Percentiles rank a stretch among this genome's conserved stretches.
Evolutionary conservation across 2,888 invertebrate species (phyloP).

Genomic region (Hyposoter dolosus): DNA sequence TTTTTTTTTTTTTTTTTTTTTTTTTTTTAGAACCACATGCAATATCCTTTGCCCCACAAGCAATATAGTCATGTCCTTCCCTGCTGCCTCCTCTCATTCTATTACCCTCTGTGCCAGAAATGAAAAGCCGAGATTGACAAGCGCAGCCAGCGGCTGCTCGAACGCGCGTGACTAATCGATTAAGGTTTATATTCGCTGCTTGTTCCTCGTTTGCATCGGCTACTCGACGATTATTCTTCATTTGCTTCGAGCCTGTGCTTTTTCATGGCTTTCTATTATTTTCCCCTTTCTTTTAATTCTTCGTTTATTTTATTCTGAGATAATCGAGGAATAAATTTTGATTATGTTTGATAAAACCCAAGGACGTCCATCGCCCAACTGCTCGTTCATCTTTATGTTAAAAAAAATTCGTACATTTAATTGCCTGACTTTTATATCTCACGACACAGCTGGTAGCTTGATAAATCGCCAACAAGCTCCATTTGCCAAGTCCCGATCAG

Average conservation of each 20-base stretch:
- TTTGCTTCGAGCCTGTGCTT: slow-evolving; percentile 33
- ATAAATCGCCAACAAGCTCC: not conserved
- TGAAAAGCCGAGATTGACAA: slow-evolving; percentile 65
- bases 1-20: not conserved
- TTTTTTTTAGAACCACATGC: slow-evolving; percentile 19
- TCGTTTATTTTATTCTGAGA: not conserved
- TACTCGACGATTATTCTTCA: slow-evolving; percentile 51
- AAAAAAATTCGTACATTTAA: not conserved
- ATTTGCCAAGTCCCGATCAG: not conserved
- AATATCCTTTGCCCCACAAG: slow-evolving; percentile 17
- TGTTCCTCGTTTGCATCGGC: slow-evolving; percentile 58
- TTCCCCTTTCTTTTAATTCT: not conserved
- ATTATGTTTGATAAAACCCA: not conserved
- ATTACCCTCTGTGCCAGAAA: slow-evolving; percentile 52
- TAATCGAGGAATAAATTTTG: not conserved
- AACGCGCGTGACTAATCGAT: slow-evolving; percentile 73
- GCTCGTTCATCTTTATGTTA: not conserved
- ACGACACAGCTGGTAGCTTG: not conserved
- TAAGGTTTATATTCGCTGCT: slow-evolving; percentile 51
- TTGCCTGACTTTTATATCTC: not conserved
- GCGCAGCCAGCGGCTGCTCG: slow-evolving; percentile 55
- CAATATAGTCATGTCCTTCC: slow-evolving; percentile 11
- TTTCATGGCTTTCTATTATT: not conserved
- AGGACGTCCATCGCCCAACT: not conserved
- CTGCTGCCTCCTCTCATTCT: slow-evolving; percentile 4